Percentiles rank a stretch among this genome's conserved stretches.
These are phyloP conservation scores for Aleiodes testaceus DNA, from an alignment of 2,888 invertebrate genomes.

Conservation along the genomic window DNA sequence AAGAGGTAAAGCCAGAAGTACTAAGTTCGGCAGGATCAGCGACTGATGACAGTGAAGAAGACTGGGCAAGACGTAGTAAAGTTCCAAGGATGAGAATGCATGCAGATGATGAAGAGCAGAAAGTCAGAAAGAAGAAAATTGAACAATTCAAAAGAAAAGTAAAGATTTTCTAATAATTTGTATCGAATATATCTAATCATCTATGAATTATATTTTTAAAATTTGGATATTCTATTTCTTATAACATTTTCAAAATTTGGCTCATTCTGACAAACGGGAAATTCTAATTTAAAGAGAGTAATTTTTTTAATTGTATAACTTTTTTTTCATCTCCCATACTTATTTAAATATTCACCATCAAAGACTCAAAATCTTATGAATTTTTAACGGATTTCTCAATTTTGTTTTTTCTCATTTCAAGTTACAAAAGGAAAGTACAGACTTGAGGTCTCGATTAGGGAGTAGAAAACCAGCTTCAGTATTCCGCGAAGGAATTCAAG, in stretches of 20 bases:
- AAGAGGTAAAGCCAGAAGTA: constrained; percentile 46
- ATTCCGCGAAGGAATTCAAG: constrained; percentile 64
- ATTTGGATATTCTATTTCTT: too few species aligned
- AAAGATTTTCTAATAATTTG: not conserved
- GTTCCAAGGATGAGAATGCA: constrained; percentile 88
- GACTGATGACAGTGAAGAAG: constrained; percentile 74
- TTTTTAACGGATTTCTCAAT: too few species aligned
- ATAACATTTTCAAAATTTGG: too few species aligned
- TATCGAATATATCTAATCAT: not conserved
- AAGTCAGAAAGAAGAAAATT: constrained; percentile 71
- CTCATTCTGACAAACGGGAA: too few species aligned
- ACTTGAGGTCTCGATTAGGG: constrained; percentile 63
- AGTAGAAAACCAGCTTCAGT: constrained; percentile 52
- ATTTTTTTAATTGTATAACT: constrained; percentile 17
- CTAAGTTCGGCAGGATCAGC: constrained; percentile 59
- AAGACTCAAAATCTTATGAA: too few species aligned
- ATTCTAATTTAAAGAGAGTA: too few species aligned
- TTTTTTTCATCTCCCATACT: not conserved
- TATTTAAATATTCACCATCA: not conserved
- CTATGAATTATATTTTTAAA: too few species aligned
- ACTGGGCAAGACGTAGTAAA: constrained; percentile 79
- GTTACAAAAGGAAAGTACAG: constrained; percentile 50
- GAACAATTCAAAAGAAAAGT: constrained; percentile 58
- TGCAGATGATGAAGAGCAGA: constrained; percentile 89
- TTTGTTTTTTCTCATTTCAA: constrained; percentile 11